Base-by-base conservation (phyloP, 2,113 vertebrate species). In the Leucosticte australis region DNA sequence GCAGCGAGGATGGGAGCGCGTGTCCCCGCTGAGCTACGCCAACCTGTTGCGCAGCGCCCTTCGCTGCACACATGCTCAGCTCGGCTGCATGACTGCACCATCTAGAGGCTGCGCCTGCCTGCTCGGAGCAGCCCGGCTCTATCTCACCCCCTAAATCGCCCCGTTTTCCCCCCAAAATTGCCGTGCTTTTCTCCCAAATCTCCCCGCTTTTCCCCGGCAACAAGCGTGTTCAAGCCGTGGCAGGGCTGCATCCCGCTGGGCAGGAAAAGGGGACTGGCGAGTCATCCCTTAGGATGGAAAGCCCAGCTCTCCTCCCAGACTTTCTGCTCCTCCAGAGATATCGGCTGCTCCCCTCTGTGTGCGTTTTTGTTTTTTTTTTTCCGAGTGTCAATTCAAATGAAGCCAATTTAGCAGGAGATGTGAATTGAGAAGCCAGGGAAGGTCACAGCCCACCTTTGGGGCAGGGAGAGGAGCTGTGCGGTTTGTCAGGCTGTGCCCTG, bases 11-110 rank as follows among this genome's bases (percentile, higher is more conserved):
- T 26, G 73, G 78, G 78, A 95, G 73, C 89, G 33, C 15, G 28
- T 50, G 90, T 93, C 56, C 70, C 83, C 55, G 71, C 94, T 59
- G 78, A 85, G 94, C 92, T 42, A 55, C 83, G 85, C 89, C 86
- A 89, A 97, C 96, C 96, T 97, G 96, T 97, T 97, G 95, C 94
- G 63, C 96, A 83, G 73, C 85, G 87, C 89, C 79, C 68, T 42
- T 23, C 49, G 15, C 79, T 6, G 59, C 95, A 92, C 94, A 95
- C 95, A 95, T 60, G 93, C 96, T 92, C 87, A 49, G 89, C 93
- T 95, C 83, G 50, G 75, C 89, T 96, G 92, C 87, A 68, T 90
- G 69, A 88, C 87, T 94, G 95, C 94, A 94, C 95, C 96, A 96
- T 95, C 95, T 97, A 97, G 95, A 97, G 95, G 96, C 90, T 73